Base-by-base conservation (phyloP, 2,888 invertebrate species). In the Noctua pronuba region DNA sequence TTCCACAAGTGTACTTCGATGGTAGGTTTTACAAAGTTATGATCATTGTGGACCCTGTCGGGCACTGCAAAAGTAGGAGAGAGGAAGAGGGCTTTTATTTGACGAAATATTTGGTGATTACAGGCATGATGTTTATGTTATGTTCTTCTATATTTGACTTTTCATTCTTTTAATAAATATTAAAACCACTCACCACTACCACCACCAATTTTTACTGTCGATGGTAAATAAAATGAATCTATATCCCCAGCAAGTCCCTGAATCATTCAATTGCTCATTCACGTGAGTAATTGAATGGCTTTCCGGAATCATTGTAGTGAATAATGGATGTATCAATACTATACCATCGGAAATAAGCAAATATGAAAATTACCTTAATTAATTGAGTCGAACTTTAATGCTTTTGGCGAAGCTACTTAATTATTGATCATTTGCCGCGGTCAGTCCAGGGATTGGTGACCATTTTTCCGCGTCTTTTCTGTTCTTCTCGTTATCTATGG, bases 201-300 rank as follows among this genome's bases (percentile, higher is more conserved):
- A n/a, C n/a, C n/a, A n/a, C n/a, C n/a, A n/a, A n/a, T 44, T 28
- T 10, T 1, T n/a, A 41, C n/a, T n/a, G 13, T 21, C 6, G 8
- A 38, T 5, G 31, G 11, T 75, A 41, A 65, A 65, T n/a, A 41
- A 65, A 72, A 38, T 58, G 0, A 71, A 64, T 46, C 52, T 64
- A 11, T 64, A 21, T 21, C 38, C 21, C 38, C 58, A 31, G 18
- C 18, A 35, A 24, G 18, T 41, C 24, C 16, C 52, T 49, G n/a
- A 49, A 65, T 60, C 21, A 60, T 75, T 52, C 2, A 68, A 46
- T 60, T 16, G n/a, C 21, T 70, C 69, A 80, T 60, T 52, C 31
- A 52, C 18, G 44, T 38, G 31, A 35, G 24, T 58, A 58, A 69
- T 64, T 58, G 28, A 58, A 64, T 49, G 52, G 66, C 16, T 80